A percentile compares a stretch with the other conserved stretches of the same genome.
Conservation (phyloP, 2,888 invertebrate species). For the Athalia circularis region DNA sequence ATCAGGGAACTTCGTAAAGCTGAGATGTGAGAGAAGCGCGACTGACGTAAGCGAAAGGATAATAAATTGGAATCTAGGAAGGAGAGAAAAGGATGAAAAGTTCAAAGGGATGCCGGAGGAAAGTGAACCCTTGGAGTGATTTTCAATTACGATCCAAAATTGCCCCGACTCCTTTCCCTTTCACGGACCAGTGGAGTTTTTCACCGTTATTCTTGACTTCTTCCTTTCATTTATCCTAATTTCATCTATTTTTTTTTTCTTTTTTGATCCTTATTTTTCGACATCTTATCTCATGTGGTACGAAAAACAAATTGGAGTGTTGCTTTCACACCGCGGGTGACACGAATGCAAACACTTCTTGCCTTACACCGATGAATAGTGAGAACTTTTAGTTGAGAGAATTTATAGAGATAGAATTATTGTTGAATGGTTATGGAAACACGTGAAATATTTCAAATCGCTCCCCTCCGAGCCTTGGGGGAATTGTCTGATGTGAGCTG, state of each 20-base stretch:
- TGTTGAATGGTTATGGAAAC: too few relatives aligned
- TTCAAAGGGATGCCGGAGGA: constrained; percentile 38
- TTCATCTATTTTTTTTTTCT: neutral
- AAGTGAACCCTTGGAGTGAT: constrained; percentile 25
- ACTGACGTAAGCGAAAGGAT: too few relatives aligned
- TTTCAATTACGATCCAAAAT: constrained; percentile 36
- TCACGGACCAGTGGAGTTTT: neutral
- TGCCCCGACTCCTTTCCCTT: neutral
- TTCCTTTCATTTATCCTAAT: neutral
- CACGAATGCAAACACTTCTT: too few relatives aligned
- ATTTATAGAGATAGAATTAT: too few relatives aligned
- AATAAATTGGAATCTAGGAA: neutral
- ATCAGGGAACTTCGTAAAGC: too few relatives aligned
- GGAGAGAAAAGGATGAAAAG: constrained; percentile 8
- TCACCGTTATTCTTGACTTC: neutral
- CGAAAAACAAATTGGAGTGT: too few relatives aligned
- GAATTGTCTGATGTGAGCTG: neutral
- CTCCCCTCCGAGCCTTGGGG: neutral
- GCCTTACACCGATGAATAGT: neutral
- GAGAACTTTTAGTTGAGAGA: constrained; percentile 10
- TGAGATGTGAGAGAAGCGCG: too few relatives aligned
- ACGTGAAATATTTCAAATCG: constrained; percentile 3
- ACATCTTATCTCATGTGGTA: too few relatives aligned
- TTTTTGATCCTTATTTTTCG: neutral
- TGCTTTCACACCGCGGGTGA: too few relatives aligned